phyloP scores from a whole-genome alignment of 2,113 vertebrate genomes.

The Lophura nycthemera region DNA sequence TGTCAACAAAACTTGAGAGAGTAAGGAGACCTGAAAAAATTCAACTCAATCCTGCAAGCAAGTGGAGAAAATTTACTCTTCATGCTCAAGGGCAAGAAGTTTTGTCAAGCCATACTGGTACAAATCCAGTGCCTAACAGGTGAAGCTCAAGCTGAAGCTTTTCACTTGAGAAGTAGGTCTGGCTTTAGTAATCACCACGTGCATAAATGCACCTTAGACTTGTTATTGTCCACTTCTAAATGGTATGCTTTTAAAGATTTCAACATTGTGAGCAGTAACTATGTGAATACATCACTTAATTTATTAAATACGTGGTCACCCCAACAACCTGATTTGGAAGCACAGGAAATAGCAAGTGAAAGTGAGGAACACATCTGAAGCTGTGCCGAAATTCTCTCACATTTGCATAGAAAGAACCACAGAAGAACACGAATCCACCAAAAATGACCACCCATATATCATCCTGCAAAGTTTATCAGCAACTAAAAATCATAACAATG shows the following conservation, averaged over 20 bases:
- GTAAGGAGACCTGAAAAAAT: neutral
- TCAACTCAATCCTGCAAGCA: neutral
- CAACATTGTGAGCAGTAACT: neutral
- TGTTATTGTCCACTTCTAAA: neutral
- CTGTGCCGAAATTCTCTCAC: neutral
- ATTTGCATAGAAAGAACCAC: neutral
- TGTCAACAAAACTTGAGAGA: neutral
- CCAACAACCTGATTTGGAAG: neutral
- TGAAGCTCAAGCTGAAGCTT: neutral
- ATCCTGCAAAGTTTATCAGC: neutral
- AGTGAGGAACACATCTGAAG: neutral
- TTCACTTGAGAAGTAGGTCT: neutral
- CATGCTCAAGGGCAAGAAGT: neutral
- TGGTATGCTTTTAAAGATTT: neutral
- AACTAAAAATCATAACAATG: neutral
- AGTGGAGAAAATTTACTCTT: neutral
- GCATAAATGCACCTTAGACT: neutral
- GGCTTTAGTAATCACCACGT: neutral
- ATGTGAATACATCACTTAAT: neutral
- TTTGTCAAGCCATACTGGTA: neutral
- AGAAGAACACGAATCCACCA: neutral
- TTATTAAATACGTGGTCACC: neutral
- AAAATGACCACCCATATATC: rapidly evolving
- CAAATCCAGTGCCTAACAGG: neutral
- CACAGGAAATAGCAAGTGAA: neutral